A percentile compares a stretch with the other conserved stretches of the same genome.
Evolutionary conservation across 2,113 vertebrate genomes (phyloP).

Genomic region (Atherinomorus stipes): DNA sequence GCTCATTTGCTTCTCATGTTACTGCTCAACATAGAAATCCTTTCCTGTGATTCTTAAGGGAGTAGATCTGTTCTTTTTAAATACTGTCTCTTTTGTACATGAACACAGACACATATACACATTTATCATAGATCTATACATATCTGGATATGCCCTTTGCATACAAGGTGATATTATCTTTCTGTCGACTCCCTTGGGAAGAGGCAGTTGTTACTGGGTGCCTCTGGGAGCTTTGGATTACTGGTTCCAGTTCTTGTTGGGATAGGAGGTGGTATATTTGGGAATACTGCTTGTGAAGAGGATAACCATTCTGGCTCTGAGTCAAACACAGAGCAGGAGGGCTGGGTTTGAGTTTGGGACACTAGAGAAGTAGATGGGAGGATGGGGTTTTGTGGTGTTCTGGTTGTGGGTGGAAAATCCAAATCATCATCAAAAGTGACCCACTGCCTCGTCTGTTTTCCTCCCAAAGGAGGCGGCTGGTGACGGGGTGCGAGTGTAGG

Average conservation of each 20-base stretch:
- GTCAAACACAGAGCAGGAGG: constrained; percentile 69
- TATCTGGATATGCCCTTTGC: constrained; percentile 65
- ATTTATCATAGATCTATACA: constrained; percentile 72
- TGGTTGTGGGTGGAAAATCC: constrained; percentile 41
- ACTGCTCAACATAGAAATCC: constrained; percentile 24
- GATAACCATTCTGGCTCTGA: constrained; percentile 81
- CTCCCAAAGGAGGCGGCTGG: constrained; percentile 55
- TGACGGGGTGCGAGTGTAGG: constrained; percentile 48
- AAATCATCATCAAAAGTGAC: constrained; percentile 87
- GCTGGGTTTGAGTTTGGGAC: constrained; percentile 61
- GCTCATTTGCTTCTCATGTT: constrained; percentile 28
- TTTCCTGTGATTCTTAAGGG: constrained; percentile 46
- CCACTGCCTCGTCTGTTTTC: constrained; percentile 84
- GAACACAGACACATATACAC: constrained; percentile 69
- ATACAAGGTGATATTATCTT: constrained; percentile 77
- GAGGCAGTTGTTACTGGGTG: constrained; percentile 65
- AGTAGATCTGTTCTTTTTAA: constrained; percentile 60
- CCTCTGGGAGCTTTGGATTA: constrained; percentile 66
- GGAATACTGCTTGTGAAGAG: constrained; percentile 76
- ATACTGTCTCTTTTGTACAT: constrained; percentile 76
- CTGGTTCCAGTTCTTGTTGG: constrained; percentile 80
- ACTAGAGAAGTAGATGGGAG: constrained; percentile 16
- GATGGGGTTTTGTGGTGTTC: constrained; percentile 39
- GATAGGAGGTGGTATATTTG: constrained; percentile 83
- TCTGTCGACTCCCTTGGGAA: constrained; percentile 86